Percentiles rank a stretch among this genome's conserved stretches.
These are phyloP conservation scores for Nephotettix cincticeps DNA, from an alignment of 1,140 invertebrate genomes.

Conservation along the genomic window DNA sequence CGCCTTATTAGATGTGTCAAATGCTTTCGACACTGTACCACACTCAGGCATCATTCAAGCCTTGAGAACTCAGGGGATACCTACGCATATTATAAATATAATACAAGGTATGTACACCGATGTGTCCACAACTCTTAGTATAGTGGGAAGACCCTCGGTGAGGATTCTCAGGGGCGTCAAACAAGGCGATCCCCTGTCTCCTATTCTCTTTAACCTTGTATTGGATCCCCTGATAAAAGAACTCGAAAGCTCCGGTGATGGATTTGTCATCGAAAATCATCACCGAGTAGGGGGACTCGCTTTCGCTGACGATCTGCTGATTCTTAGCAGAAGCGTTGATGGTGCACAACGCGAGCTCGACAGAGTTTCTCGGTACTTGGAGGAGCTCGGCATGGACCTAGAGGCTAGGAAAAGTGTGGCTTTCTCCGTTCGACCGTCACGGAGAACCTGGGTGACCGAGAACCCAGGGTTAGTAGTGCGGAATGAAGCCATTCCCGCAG, in stretches of 20 bases:
- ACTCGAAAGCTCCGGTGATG: neutral
- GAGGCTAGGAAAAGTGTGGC: neutral
- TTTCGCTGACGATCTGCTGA: neutral
- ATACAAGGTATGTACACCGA: neutral
- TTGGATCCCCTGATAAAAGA: neutral
- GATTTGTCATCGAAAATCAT: neutral
- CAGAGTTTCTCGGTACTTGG: neutral
- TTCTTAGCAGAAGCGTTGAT: neutral
- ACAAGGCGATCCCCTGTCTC: neutral
- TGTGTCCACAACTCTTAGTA: neutral
- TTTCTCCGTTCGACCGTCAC: neutral
- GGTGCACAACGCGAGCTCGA: neutral
- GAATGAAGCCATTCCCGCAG: neutral
- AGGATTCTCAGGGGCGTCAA: neutral
- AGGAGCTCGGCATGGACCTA: slow-evolving; percentile 6
- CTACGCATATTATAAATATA: neutral
- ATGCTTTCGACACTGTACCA: neutral
- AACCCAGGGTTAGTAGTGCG: neutral
- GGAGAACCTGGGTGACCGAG: neutral
- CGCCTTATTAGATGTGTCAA: neutral
- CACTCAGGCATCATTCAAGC: neutral
- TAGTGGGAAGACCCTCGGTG: neutral
- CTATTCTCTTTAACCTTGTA: neutral
- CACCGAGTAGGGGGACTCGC: neutral
- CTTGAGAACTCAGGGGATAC: neutral